Evolutionary conservation across 2,888 invertebrate genomes (phyloP).

Genomic region (Cistogaster globosa): DNA sequence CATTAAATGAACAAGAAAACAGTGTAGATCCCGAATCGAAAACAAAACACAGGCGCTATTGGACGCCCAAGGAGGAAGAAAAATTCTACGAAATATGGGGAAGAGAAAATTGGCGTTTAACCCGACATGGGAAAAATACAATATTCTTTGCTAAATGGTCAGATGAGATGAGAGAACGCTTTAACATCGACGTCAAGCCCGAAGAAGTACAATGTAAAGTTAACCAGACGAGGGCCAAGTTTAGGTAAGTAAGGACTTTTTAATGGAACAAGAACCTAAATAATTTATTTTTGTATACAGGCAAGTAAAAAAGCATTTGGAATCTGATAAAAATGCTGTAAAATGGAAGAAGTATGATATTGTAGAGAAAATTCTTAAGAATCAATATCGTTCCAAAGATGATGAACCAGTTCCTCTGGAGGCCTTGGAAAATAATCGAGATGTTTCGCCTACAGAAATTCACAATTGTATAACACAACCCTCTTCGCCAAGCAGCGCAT

Average conservation of each 20-base stretch:
- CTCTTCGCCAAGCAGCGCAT: conserved; percentile 56
- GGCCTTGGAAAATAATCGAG: conserved; percentile 78
- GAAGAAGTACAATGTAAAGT: conserved; percentile 80
- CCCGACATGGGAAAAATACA: conserved; percentile 79
- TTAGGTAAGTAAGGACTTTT: conserved; percentile 74
- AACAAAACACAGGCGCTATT: conserved; percentile 78
- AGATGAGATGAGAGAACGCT: conserved; percentile 77
- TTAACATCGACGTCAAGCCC: conserved; percentile 78
- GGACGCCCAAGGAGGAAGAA: conserved; percentile 80
- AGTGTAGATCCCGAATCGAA: conserved; percentile 75
- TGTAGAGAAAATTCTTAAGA: conserved; percentile 78
- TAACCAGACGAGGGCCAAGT: conserved; percentile 80
- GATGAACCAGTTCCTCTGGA: conserved; percentile 79
- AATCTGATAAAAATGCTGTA: conserved; percentile 72
- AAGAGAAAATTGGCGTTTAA: conserved; percentile 79
- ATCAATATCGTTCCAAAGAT: conserved; percentile 78
- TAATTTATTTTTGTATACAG: conserved; percentile 62
- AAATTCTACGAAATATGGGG: conserved; percentile 80
- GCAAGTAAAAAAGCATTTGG: conserved; percentile 76
- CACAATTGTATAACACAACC: conserved; percentile 57
- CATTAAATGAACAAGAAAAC: conserved; percentile 70
- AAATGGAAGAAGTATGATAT: conserved; percentile 79
- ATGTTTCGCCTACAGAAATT: conserved; percentile 76
- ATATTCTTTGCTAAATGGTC: conserved; percentile 78
- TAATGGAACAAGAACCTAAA: too few species aligned